Base-by-base conservation (phyloP, 2,113 vertebrate species). In the Callithrix jacchus region DNA sequence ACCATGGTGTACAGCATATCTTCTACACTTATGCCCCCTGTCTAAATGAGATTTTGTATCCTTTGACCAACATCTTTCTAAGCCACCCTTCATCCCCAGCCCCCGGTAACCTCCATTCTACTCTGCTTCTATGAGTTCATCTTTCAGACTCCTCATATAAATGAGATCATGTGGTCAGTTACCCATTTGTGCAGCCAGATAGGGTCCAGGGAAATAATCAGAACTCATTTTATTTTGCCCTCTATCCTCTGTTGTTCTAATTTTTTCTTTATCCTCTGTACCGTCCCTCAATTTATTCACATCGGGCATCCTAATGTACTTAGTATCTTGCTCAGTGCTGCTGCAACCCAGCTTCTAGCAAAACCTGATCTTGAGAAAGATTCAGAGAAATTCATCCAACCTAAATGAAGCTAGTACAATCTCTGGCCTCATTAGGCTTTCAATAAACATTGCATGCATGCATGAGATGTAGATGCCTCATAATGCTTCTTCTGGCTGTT, bases 341-440 rank as follows among this genome's bases (percentile, higher is more conserved):
- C 40, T 6, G 12, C 11, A 77, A 37, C 30, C 32, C 70, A 89
- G 18, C 45, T 70, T 87, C 30, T 11, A 87, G 87, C 18, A 87
- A 82, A 93, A 54, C 37, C 37, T 68, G 14, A 40, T 68, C 25
- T 87, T 56, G 40, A 54, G 70, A 77, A 88, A 27, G 6, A 77
- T 52, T 93, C 61, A 52, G 25, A 96, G 83, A 88, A 87, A 70
- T 70, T 94, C 16, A 87, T 66, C 68, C 40, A 94, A 42, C 6
- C 37, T 83, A 83, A 70, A 30, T 82, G 61, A 95, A 82, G 35
- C 35, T 40, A 66, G 14, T 66, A 18, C 9, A 32, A 54, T 81
- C 40, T 58, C 85, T 73, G 27, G 30, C 37, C 40, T 61, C 52
- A 49, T 86, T 86, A 56, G 80, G 42, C n/a, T 56, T 49, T n/a